phyloP scores from a whole-genome alignment of 2,113 vertebrate species.

The Mustela nigripes region DNA sequence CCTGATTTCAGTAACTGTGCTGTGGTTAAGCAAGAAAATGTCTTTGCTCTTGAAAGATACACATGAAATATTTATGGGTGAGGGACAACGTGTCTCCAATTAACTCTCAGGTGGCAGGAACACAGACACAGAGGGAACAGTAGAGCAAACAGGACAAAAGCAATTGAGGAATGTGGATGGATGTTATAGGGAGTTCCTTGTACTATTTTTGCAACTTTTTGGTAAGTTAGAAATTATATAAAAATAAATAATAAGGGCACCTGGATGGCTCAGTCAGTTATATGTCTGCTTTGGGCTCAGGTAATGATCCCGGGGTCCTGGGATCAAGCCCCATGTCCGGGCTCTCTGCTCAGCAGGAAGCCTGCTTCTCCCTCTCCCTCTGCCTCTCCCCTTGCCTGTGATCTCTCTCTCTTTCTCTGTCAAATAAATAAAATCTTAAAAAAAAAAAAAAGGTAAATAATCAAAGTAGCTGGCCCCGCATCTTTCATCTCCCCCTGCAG shows the following conservation, averaged over 20 bases:
- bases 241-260: background rate
- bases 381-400: no score
- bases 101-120: slow-evolving; percentile 4
- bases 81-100: background rate
- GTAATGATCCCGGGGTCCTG: background rate
- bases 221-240: slow-evolving; percentile 22
- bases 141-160: background rate
- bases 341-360: no score
- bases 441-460: slow-evolving; percentile 27
- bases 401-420: no score
- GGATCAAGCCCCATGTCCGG: no score
- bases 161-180: background rate
- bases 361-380: no score
- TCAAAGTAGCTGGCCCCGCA: background rate
- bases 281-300: background rate
- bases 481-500: background rate
- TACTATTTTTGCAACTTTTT: background rate
- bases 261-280: background rate
- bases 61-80: slow-evolving; percentile 30
- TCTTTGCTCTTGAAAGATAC: slow-evolving; percentile 32
- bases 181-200: background rate
- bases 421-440: no score
- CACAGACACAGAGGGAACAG: background rate
- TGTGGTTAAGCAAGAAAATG: background rate
- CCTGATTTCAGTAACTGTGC: background rate